Conservation (phyloP, 2,113 vertebrate genomes). For the Narcine bancroftii region DNA sequence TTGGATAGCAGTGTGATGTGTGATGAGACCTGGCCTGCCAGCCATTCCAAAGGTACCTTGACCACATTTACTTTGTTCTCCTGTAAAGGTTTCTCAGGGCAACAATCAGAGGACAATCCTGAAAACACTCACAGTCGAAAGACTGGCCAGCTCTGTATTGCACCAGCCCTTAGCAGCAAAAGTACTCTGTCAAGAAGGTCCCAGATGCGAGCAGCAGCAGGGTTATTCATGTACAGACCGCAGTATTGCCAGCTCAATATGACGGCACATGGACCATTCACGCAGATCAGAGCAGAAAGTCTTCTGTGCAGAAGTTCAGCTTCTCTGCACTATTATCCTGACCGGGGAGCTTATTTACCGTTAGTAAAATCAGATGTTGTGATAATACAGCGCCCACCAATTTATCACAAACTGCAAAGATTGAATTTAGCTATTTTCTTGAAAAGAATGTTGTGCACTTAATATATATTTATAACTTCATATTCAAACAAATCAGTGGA, state of each 20-base stretch:
- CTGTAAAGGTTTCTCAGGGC: not conserved
- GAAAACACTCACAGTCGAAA: not conserved
- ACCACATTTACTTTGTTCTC: not conserved
- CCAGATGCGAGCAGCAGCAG: not conserved
- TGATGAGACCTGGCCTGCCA: not conserved
- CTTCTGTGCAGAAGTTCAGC: conserved; percentile 34
- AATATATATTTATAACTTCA: conserved; percentile 22
- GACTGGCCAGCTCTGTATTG: not conserved
- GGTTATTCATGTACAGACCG: conserved; percentile 20
- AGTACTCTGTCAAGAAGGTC: not conserved
- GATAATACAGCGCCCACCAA: conserved; percentile 25
- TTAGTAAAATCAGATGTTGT: conserved; percentile 28
- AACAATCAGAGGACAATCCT: not conserved
- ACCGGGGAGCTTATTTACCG: conserved; percentile 19
- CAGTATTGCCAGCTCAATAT: conserved; percentile 26
- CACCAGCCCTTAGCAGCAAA: not conserved
- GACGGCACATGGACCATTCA: not conserved
- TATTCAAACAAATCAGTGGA: conserved; percentile 22
- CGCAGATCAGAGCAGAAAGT: not conserved
- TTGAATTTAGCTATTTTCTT: conserved; percentile 30
- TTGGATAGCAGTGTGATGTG: not conserved
- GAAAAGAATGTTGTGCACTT: conserved; percentile 17
- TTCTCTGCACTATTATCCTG: conserved; percentile 33
- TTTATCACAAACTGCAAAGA: conserved; percentile 34
- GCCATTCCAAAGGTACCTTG: not conserved